Evolutionary conservation across 35 echinoderm and acorn worm genomes (phyloP).

Genomic region (Apostichopus californicus): DNA sequence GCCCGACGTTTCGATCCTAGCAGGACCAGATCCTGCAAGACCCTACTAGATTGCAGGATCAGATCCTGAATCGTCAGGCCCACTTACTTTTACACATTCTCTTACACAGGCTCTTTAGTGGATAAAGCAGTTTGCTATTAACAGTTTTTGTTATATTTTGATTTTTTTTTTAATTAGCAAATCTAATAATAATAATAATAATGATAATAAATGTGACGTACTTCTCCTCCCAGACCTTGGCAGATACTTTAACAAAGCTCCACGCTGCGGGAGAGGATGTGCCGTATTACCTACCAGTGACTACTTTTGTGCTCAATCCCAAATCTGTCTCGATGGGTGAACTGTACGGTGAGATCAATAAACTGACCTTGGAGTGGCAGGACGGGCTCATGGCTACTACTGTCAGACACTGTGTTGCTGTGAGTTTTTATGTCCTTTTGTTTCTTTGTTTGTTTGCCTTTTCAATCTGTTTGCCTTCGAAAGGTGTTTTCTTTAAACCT

Average conservation of each 20-base stretch:
- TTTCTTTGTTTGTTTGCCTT: no score
- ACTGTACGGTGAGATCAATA: constrained; percentile 97
- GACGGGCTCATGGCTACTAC: constrained; percentile 95
- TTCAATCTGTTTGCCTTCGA: no score
- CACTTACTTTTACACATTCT: no score
- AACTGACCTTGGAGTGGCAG: constrained; percentile 98
- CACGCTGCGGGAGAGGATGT: constrained; percentile 81
- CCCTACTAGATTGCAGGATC: no score
- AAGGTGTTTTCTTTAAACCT: no score
- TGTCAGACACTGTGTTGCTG: constrained; percentile 78
- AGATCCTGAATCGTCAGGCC: not conserved
- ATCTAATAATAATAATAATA: no score
- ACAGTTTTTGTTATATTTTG: not conserved
- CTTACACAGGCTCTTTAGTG: no score
- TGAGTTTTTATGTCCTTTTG: constrained; percentile 50
- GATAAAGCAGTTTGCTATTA: not conserved
- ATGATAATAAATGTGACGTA: not conserved
- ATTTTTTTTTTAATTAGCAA: not conserved
- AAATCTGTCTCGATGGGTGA: constrained; percentile 95
- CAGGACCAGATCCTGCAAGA: not conserved
- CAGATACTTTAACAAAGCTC: constrained; percentile 69
- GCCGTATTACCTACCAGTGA: constrained; percentile 86
- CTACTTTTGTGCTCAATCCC: constrained; percentile 91
- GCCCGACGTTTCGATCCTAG: no score
- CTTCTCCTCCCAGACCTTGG: constrained; percentile 12